A percentile compares a stretch with the other conserved stretches of the same genome.
Evolutionary conservation across 2,797 vertebrate species (phyloP).

Genomic region (Microctenopoma lineatum): DNA sequence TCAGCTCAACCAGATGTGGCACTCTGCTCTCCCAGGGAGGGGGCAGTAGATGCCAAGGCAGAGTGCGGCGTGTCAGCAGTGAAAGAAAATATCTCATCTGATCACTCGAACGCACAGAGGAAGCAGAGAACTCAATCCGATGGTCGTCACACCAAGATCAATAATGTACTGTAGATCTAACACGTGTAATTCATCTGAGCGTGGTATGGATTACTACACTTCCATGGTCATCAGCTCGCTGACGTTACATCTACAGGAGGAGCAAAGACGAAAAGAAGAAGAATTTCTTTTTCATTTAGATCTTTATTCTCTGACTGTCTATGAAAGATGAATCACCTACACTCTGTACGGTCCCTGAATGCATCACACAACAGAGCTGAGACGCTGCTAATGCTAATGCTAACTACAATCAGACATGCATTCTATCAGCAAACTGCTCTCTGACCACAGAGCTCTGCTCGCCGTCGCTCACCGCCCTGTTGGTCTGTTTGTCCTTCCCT

Average conservation of each 20-base stretch:
- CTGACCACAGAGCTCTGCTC: too few relatives aligned
- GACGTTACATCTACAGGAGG: background rate
- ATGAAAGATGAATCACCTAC: too few relatives aligned
- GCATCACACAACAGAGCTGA: too few relatives aligned
- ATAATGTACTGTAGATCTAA: background rate
- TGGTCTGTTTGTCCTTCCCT: conserved; percentile 8
- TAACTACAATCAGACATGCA: too few relatives aligned
- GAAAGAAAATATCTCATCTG: conserved; percentile 20
- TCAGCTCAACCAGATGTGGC: conserved; percentile 63
- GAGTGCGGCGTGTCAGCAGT: conserved; percentile 19
- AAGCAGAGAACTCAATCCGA: conserved; percentile 2
- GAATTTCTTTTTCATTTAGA: too few relatives aligned
- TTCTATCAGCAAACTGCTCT: too few relatives aligned
- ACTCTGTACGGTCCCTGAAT: too few relatives aligned
- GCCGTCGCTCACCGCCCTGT: background rate
- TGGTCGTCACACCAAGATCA: background rate
- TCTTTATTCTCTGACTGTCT: too few relatives aligned
- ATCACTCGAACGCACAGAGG: conserved; percentile 5
- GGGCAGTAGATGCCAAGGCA: conserved; percentile 62
- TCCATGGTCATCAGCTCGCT: background rate
- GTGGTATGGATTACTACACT: background rate
- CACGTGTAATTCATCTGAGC: too few relatives aligned
- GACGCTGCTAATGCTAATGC: too few relatives aligned
- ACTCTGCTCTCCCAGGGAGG: conserved; percentile 49
- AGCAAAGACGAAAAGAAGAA: too few relatives aligned